These are phyloP conservation scores for Tiliacea aurago DNA, from an alignment of 2,888 invertebrate species.

Conservation along the genomic window DNA sequence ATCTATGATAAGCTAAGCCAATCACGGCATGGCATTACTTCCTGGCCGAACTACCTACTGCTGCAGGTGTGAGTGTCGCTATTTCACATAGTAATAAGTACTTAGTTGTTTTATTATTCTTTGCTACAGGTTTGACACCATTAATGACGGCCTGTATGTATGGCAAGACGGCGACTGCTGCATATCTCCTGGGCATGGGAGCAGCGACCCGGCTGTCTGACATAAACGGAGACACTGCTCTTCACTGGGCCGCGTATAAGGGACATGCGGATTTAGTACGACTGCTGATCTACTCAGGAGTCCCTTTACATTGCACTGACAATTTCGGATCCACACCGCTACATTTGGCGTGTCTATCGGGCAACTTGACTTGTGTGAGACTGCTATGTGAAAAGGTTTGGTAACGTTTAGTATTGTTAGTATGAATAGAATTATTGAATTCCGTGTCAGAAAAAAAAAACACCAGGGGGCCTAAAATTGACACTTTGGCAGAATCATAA, in stretches of 20 bases:
- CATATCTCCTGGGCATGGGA: conserved; percentile 97
- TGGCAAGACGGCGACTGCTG: conserved; percentile 96
- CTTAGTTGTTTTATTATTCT: not conserved
- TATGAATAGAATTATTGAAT: too few species aligned
- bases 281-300: conserved; percentile 97
- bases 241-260: conserved; percentile 98
- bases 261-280: conserved; percentile 97
- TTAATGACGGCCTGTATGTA: conserved; percentile 98
- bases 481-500: too few species aligned
- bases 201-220: conserved; percentile 96
- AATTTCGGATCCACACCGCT: conserved; percentile 98
- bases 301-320: conserved; percentile 96
- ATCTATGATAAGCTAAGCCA: not conserved
- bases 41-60: not conserved
- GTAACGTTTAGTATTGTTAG: not conserved
- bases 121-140: conserved; percentile 93
- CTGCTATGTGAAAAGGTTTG: conserved; percentile 95
- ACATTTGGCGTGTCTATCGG: conserved; percentile 97
- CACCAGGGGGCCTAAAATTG: too few species aligned
- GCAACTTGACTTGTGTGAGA: conserved; percentile 96
- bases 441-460: not conserved
- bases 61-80: not conserved
- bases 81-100: not conserved
- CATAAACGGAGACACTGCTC: conserved; percentile 97
- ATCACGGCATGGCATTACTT: not conserved